Evolutionary conservation across 35 echinoderm and acorn worm species (phyloP).

Genomic region (Chiridota heheva): DNA sequence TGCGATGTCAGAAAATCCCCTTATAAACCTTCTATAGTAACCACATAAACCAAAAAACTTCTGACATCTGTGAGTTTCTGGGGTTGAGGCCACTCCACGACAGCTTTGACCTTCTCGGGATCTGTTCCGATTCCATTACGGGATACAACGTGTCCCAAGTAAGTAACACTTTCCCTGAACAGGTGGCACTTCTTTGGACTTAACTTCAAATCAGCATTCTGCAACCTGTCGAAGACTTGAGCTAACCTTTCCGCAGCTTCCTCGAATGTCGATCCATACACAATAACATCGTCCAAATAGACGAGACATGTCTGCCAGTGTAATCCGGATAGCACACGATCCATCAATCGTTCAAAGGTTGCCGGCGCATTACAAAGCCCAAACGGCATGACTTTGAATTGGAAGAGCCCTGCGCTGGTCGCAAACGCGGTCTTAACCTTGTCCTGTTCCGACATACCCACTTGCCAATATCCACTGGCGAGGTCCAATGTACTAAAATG

Average conservation of each 20-base stretch:
- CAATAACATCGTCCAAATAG: conserved; percentile 46
- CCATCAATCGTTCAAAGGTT: conserved; percentile 51
- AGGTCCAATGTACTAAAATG: not conserved
- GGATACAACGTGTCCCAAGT: conserved; percentile 51
- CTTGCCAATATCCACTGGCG: not conserved
- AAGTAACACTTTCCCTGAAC: conserved; percentile 20
- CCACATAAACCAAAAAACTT: conserved; percentile 23
- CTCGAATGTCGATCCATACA: conserved; percentile 25
- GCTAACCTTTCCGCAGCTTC: conserved; percentile 7
- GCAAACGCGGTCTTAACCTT: not conserved
- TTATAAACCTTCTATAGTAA: conserved; percentile 58
- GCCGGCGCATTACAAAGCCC: conserved; percentile 2
- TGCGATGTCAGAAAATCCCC: conserved; percentile 45
- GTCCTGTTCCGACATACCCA: not conserved
- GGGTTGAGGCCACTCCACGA: conserved; percentile 18
- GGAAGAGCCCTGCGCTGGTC: not conserved
- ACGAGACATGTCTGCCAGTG: conserved; percentile 52
- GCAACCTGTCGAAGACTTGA: conserved; percentile 13
- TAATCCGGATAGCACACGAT: conserved; percentile 40
- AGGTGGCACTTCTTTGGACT: conserved; percentile 49
- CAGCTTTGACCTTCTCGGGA: conserved; percentile 22
- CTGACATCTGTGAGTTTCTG: conserved; percentile 8
- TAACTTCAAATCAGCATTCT: conserved; percentile 40
- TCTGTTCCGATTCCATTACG: conserved; percentile 11
- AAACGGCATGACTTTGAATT: not conserved